phyloP scores from a whole-genome alignment of 2,797 vertebrate genomes.

The Pantherophis alleghaniensis region DNA sequence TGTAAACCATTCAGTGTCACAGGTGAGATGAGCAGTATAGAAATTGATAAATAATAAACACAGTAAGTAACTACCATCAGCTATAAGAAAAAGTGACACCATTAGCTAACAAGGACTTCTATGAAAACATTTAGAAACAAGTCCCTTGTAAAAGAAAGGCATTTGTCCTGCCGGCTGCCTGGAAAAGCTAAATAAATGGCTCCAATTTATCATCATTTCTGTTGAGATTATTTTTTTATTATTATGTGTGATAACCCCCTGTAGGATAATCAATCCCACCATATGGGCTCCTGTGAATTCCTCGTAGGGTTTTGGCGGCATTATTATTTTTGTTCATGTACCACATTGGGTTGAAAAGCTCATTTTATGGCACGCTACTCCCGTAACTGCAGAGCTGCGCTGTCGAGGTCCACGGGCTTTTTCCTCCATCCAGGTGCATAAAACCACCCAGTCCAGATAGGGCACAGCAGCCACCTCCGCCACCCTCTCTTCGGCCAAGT shows the following conservation, averaged over 20 bases:
- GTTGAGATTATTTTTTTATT: background rate
- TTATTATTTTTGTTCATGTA: background rate
- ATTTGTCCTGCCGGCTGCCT: background rate
- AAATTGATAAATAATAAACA: background rate
- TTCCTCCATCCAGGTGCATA: background rate
- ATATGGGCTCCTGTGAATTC: background rate
- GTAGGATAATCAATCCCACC: background rate
- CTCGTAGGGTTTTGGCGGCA: background rate
- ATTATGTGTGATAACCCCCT: background rate
- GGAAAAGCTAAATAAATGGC: background rate
- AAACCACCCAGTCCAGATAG: background rate
- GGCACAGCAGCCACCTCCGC: background rate
- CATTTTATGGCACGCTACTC: background rate
- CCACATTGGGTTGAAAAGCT: background rate
- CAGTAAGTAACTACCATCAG: constrained; percentile 10
- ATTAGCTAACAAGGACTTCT: background rate
- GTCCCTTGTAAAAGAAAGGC: background rate
- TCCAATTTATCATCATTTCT: background rate
- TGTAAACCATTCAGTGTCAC: background rate
- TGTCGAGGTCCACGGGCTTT: background rate
- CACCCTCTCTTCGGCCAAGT: background rate
- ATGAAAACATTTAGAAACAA: background rate
- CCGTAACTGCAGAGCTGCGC: background rate
- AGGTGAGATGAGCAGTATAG: background rate
- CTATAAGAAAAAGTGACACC: background rate